Evolutionary conservation across 2,797 vertebrate genomes (phyloP).

Genomic region (Chrosomus eos): DNA sequence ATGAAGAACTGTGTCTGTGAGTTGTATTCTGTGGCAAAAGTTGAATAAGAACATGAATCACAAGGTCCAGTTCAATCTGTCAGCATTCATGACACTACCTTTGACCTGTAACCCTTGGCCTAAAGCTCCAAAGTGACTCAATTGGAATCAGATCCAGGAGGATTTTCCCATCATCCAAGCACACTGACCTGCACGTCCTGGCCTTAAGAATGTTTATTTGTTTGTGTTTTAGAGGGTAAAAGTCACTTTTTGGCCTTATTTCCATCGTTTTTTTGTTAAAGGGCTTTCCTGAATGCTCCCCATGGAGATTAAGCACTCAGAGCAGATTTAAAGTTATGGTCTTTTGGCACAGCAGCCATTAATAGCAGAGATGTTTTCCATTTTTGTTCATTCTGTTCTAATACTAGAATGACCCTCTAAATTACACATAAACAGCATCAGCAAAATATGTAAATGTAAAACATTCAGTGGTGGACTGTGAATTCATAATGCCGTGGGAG

Average conservation of each 20-base stretch:
- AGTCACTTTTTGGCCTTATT: constrained; percentile 40
- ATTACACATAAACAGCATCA: not conserved
- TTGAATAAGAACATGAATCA: not conserved
- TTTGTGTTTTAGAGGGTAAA: constrained; percentile 44
- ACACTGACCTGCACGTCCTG: constrained; percentile 20
- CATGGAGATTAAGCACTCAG: constrained; percentile 27
- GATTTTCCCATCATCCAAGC: constrained; percentile 44
- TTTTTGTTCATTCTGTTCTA: constrained; percentile 3
- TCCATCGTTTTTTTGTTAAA: constrained; percentile 48
- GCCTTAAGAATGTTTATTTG: constrained; percentile 49
- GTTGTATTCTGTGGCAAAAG: not conserved
- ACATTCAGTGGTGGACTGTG: not conserved
- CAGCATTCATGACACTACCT: not conserved
- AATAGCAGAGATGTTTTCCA: constrained; percentile 3
- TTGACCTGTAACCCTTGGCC: not conserved
- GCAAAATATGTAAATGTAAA: constrained; percentile 15
- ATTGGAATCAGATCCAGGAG: constrained; percentile 26
- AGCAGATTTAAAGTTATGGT: constrained; percentile 37
- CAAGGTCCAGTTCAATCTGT: constrained; percentile 2
- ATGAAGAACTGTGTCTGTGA: not conserved
- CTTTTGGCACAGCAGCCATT: constrained; percentile 9
- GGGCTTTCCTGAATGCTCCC: constrained; percentile 45
- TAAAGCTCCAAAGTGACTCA: constrained; percentile 14
- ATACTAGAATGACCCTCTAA: not conserved
- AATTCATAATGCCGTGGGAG: constrained; percentile 39